Evolutionary conservation across 1,140 invertebrate species (phyloP), one percentile per base, ranked within the genome.

Genomic region (Sipha flava): DNA sequence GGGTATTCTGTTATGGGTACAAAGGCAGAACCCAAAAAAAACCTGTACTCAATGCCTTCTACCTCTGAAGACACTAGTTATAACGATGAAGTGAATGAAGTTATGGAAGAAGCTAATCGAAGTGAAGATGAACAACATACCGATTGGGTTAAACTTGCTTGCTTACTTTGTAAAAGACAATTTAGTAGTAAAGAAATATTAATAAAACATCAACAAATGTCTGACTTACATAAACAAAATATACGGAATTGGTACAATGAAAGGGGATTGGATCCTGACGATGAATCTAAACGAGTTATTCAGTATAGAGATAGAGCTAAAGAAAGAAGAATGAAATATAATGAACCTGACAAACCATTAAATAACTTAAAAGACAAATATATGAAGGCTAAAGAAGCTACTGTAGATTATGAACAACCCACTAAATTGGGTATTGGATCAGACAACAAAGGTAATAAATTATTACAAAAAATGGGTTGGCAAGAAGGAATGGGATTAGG

Each of bases 391-490:
- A 85, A 86, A 68, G 87, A 89, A 37, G 88, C 89, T 26, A 86
- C 88, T 16, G 84, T 86, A 45, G 83, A 85, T 5, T 89, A 89
- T 79, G 89, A 90, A 82, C 90, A 92, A 81, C 91, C 91, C 4
- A 91, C 90, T 0, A 88, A 89, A 79, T 87, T 89, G 40, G 92
- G 92, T 0, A 95, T 98, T 64, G 92, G 93, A 18, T 91, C 92
- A 0, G 93, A 93, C 81, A 96, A 96, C 85, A 92, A 97, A 82
- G 96, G 96, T 2, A 97, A 92, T 86, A 94, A 94, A 85, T 87
- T 99, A 82, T 85, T 99, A 54, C 96, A 98, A 86, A 98, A 97
- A 87, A 99, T 99, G 97, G 98, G 98, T 0, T 99, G 98, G 97
- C 93, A 91, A 7, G 94, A 96, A 85, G 98, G 97, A 1, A 91